Conservation (phyloP, 2,113 vertebrate genomes). For the Madoqua kirkii region DNA sequence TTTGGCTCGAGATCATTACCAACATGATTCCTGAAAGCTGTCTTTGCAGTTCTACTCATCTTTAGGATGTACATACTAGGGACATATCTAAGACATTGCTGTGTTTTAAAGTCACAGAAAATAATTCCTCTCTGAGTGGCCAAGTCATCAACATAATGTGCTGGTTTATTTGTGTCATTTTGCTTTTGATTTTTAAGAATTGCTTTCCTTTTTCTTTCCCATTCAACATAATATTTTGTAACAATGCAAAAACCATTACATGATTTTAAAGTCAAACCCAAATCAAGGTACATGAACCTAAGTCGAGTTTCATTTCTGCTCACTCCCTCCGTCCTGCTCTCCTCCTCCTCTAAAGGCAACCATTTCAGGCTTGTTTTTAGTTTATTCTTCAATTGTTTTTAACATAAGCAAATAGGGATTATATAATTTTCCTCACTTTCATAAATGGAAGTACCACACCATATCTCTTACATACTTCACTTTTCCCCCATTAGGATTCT, state of each 20-base stretch:
- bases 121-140: not conserved
- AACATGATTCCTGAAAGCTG: not conserved
- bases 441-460: not conserved
- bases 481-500: not conserved
- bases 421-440: not conserved
- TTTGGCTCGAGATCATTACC: not conserved
- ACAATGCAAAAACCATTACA: not conserved
- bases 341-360: not conserved
- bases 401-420: not conserved
- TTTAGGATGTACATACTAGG: not conserved
- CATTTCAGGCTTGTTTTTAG: not conserved
- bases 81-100: not conserved
- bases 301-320: not conserved
- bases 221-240: not conserved
- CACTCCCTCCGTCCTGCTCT: not conserved
- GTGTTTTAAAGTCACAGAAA: not conserved
- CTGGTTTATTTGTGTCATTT: not conserved
- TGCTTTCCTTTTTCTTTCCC: not conserved
- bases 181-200: not conserved
- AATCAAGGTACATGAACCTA: not conserved
- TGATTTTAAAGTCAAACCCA: not conserved
- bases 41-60: not conserved
- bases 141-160: not conserved
- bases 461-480: not conserved
- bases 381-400: not conserved